Base-by-base conservation (phyloP, 2,888 invertebrate species). In the Orchesellides sinensis region DNA sequence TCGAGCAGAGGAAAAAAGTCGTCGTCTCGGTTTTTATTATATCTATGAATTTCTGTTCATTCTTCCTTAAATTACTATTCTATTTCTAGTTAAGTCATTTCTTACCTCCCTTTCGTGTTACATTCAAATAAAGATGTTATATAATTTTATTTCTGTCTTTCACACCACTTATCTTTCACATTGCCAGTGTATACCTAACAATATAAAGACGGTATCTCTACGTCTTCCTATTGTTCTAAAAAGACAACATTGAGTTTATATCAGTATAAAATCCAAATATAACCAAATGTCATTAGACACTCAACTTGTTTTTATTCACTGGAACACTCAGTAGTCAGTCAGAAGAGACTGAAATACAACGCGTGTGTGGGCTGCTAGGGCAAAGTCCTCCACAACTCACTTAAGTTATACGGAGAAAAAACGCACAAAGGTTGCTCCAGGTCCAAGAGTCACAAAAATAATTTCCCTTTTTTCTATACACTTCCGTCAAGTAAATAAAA, bases 241-340 rank as follows among this genome's bases (percentile, higher is more conserved):
- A n/a, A n/a, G n/a, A n/a, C n/a, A n/a, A n/a, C n/a, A n/a, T n/a
- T n/a, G n/a, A n/a, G n/a, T n/a, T n/a, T n/a, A n/a, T n/a, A n/a
- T n/a, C n/a, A n/a, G n/a, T n/a, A n/a, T n/a, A n/a, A n/a, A n/a
- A n/a, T n/a, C n/a, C n/a, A 59, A 65, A 65, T n/a, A 35, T 32
- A 78, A 69, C 23, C 25, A 63, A 78, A 78, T 78, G 77, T 78
- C 77, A 78, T 78, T 78, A 78, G 69, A 66, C 35, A 47, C 59
- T 49, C 63, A 78, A 69, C 59, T 69, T 78, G 35, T 68, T 78
- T 74, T 69, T 66, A 65, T 61, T 61, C 69, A 78, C 68, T 47
- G 23, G 59, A 61, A 35, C 40, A 69, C 61, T 78, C 75, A 66
- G 66, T 32, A n/a, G n/a, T n/a, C n/a, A n/a, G n/a, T n/a, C n/a